Base-by-base conservation (phyloP, 2,888 invertebrate species). In the Eupeodes latifasciatus region DNA sequence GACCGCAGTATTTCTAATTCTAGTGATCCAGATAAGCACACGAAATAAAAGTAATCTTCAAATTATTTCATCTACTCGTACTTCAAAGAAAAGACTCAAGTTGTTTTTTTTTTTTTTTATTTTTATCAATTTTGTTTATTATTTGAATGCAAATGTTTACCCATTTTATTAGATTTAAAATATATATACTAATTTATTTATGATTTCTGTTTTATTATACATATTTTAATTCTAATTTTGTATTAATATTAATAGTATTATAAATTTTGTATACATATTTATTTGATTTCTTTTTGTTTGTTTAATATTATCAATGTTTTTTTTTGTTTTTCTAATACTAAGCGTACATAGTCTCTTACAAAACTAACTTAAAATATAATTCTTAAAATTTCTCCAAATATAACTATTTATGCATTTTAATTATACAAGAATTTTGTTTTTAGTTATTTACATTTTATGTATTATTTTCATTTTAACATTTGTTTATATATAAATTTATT, bases 261-360 rank as follows among this genome's bases (percentile, higher is more conserved):
- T 72, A 40, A 36, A 67, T 74, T 67, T 79, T 72, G 4, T 27
- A 34, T 80, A 27, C 51, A 40, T 72, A 64, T 59, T 19, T 40
- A 16, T 40, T 27, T 27, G 27, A 47, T 61, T 51, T 51, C 51
- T 4, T 61, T n/a, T n/a, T 34, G 0, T 67, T n/a, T n/a, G 16
- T 14, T 57, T 67, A 0, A 49, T 47, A 40, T 53, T 44, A 59
- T 61, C 40, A 40, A 40, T 40, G 5, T 40, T 40, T 40, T 51
- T 40, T 40, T 40, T 51, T 59, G 51, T 14, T 49, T 19, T 16
- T 84, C 77, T 80, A 71, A 77, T 79, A 83, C 86, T 82, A 79
- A 82, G 47, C 87, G 80, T 83, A 80, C 40, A 67, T 83, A 77
- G 80, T 87, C 62, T 67, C 67, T 87, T 87, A 83, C 4, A 64